Evolutionary conservation across 2,888 invertebrate genomes (phyloP), one percentile per base, ranked within the genome.

Genomic region (Hofmannophila pseudospretella): DNA sequence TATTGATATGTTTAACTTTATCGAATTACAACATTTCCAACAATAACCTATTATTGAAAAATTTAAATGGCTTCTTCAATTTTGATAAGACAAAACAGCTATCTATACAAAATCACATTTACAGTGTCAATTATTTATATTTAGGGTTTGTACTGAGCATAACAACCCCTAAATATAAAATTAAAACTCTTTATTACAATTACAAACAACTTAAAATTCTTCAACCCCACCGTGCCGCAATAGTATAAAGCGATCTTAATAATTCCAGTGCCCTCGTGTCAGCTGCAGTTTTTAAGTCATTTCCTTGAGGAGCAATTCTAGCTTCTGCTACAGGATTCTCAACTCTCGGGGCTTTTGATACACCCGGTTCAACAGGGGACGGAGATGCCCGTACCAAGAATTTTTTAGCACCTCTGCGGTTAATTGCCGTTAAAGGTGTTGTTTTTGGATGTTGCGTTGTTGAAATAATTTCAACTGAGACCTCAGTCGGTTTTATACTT

Each of bases 261-360:
- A 96, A 82, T 75, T 95, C 94, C 55, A 96, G 80, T 8, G 95
- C 95, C 69, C 95, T 89, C 12, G 91, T 90, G 59, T 95, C 95
- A 8, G 95, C 91, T 35, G 89, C 77, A 13, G 71, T 68, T 60
- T 87, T 87, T 1, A 65, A 42, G n/a, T 78, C 76, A n/a, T 57
- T 51, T 27, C 61, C 38, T 52, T 58, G 44, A 3, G 65, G 47
- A 1, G 77, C 66, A n/a, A 71, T 59, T 44, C 81, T 73, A 1
- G 85, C 84, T 57, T 82, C 81, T 48, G 88, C 64, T 59, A 67
- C 51, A 45, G 87, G 73, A 62, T 62, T 51, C 30, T 88, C 87
- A 16, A 67, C 57, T 36, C 63, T 34, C 2, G 68, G 58, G 4
- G 58, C 51, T 43, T 63, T 69, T 12, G 65, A 62, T 20, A 55